These are phyloP conservation scores for Sarotherodon lohbergeri DNA, from an alignment of 2,113 vertebrate species.

Conservation along the genomic window DNA sequence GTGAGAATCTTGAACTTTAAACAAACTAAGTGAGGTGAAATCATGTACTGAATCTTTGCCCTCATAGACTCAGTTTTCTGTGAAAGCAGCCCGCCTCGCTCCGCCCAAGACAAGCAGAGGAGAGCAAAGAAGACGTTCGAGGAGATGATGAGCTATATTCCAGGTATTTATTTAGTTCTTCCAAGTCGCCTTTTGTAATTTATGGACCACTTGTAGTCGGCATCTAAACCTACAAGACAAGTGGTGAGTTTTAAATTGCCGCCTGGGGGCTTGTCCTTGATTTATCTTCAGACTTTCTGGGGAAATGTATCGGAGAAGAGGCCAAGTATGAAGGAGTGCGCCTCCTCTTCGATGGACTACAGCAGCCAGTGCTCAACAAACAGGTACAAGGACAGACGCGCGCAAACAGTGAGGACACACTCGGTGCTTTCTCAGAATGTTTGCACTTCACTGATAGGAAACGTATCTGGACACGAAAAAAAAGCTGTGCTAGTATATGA, in stretches of 20 bases:
- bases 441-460: background rate
- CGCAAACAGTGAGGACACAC: background rate
- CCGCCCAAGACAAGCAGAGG: constrained; percentile 82
- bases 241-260: background rate
- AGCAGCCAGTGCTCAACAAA: constrained; percentile 96
- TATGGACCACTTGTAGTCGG: background rate
- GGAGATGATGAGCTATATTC: constrained; percentile 94
- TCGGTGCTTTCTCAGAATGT: background rate
- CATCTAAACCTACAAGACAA: background rate
- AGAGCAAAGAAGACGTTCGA: constrained; percentile 90
- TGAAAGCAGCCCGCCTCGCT: constrained; percentile 85
- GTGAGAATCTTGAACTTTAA: background rate
- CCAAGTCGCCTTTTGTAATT: background rate
- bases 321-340: constrained; percentile 87
- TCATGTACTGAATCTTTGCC: background rate
- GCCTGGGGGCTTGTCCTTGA: background rate
- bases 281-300: constrained; percentile 79
- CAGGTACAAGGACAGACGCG: constrained; percentile 75
- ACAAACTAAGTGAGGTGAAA: background rate
- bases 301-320: constrained; percentile 93
- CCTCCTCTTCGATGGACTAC: constrained; percentile 90
- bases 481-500: background rate
- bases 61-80: constrained; percentile 89
- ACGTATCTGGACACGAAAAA: background rate
- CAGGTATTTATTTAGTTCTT: constrained; percentile 72